These are phyloP conservation scores for Eriocheir sinensis DNA, from an alignment of 1,140 invertebrate genomes.

Conservation along the genomic window DNA sequence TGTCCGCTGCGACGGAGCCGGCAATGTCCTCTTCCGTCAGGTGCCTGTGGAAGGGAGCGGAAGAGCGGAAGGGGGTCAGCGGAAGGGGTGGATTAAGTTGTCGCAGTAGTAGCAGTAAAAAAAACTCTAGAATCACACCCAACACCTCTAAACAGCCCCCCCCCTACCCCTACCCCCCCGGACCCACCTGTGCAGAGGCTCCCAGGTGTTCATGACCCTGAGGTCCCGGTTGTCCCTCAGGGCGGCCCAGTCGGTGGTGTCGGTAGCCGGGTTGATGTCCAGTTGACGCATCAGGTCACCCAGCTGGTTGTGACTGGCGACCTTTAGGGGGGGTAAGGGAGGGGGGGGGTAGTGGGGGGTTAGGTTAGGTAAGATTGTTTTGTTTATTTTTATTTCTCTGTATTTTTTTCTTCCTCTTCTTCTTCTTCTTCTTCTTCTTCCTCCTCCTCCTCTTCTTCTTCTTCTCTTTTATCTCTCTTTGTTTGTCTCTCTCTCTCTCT, in stretches of 20 bases:
- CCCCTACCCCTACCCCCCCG: neutral
- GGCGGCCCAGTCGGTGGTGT: constrained; percentile 83
- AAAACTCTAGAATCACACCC: neutral
- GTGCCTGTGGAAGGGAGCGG: constrained; percentile 10
- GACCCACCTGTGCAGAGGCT: constrained; percentile 79
- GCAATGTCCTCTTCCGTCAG: constrained; percentile 56
- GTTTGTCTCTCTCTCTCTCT: no score
- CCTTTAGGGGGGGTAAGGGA: neutral
- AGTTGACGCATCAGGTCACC: constrained; percentile 80
- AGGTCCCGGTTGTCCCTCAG: constrained; percentile 86
- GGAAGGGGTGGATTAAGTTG: neutral
- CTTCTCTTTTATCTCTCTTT: no score
- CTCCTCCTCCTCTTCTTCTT: no score
- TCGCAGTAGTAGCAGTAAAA: neutral
- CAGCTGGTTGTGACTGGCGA: constrained; percentile 79
- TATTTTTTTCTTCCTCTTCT: no score
- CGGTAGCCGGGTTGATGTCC: constrained; percentile 85
- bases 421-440: no score
- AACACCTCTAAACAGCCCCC: neutral
- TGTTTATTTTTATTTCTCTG: neutral
- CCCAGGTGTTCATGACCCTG: constrained; percentile 81
- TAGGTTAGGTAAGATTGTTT: neutral
- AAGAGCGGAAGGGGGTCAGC: neutral
- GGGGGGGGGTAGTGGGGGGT: constrained; percentile 76
- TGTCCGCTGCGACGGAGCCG: constrained; percentile 35